Conservation (phyloP, 2,888 invertebrate species). For the Andrena bucephala region DNA sequence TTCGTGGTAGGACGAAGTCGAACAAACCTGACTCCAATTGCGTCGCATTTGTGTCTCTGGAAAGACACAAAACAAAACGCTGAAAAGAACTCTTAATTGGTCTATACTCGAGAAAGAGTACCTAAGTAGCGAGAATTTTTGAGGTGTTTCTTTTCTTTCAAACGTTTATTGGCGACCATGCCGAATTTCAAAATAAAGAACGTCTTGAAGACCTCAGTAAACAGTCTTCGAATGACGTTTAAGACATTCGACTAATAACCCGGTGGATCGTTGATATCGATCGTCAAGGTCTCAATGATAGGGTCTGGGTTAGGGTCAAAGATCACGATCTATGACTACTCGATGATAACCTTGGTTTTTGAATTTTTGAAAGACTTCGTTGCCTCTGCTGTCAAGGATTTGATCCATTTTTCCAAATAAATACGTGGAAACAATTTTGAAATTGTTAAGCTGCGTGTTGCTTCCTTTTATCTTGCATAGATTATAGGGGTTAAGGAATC, state of each 20-base stretch:
- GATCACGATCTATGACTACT: slow-evolving; percentile 21
- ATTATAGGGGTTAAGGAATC: background rate
- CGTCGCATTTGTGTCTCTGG: too few species aligned
- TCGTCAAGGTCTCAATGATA: slow-evolving; percentile 10
- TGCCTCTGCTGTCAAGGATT: too few species aligned
- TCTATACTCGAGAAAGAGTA: too few species aligned
- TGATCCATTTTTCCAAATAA: background rate
- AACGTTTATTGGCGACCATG: background rate
- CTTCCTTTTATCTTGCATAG: background rate
- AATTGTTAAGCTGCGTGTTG: background rate
- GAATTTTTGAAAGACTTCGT: background rate
- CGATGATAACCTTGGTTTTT: background rate
- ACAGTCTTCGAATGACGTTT: slow-evolving; percentile 42
- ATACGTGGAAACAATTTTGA: too few species aligned
- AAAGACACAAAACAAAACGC: background rate
- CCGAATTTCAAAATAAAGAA: background rate
- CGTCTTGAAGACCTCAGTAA: background rate
- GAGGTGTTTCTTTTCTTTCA: background rate
- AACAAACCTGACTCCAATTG: background rate
- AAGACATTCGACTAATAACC: slow-evolving; percentile 50
- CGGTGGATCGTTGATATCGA: background rate
- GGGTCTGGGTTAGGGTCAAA: slow-evolving; percentile 17
- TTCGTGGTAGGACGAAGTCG: background rate
- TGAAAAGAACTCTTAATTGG: background rate
- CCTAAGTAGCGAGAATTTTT: background rate